These are phyloP conservation scores for Decapterus maruadsi DNA, from an alignment of 2,797 vertebrate genomes.

Conservation along the genomic window DNA sequence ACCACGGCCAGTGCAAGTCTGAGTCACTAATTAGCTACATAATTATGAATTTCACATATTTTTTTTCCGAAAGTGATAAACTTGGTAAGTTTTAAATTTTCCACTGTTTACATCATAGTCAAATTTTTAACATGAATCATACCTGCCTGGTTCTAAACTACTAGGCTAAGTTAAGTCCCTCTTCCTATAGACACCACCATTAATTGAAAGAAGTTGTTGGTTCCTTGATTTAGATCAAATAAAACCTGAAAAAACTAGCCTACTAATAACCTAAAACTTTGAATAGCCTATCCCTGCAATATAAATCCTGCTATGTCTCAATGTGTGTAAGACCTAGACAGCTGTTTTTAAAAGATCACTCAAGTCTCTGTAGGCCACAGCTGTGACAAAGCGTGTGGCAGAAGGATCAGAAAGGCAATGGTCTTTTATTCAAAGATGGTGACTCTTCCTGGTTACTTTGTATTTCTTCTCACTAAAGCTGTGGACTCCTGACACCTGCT, in stretches of 20 bases:
- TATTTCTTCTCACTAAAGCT: background rate
- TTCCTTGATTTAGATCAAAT: background rate
- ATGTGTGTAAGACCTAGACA: too few species aligned
- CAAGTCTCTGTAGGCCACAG: background rate
- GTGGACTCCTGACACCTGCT: slow-evolving; percentile 48
- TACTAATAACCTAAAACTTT: background rate
- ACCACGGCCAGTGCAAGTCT: background rate
- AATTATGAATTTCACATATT: background rate
- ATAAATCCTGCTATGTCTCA: background rate
- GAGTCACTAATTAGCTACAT: background rate
- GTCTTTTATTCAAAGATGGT: background rate
- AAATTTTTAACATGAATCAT: slow-evolving; percentile 19
- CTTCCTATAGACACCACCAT: slow-evolving; percentile 10
- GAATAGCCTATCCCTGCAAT: background rate
- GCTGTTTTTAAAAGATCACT: slow-evolving; percentile 1
- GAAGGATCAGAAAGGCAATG: background rate
- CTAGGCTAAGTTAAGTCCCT: slow-evolving; percentile 21
- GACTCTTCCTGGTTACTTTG: background rate
- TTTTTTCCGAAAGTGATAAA: background rate
- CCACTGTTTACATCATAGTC: slow-evolving; percentile 1
- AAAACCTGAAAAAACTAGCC: background rate
- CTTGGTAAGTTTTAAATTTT: background rate
- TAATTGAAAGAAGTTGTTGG: background rate
- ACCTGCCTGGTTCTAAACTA: slow-evolving; percentile 17
- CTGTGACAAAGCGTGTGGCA: background rate